phyloP scores from a whole-genome alignment of 1,140 invertebrate genomes.

The Pseudomyrmex concolor region DNA sequence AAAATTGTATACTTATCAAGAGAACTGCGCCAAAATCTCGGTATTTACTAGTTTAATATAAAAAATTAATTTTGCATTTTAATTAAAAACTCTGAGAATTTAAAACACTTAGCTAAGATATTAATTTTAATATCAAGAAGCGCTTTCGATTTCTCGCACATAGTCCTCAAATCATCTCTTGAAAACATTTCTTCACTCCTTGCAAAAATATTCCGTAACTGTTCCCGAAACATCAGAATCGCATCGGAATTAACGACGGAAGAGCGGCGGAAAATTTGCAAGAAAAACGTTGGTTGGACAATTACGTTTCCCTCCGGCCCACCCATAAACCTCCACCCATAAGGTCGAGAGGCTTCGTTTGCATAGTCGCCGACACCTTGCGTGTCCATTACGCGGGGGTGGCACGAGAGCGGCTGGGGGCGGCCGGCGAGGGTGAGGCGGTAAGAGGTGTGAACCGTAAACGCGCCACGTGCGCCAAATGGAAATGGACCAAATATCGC shows the following conservation, averaged over 20 bases:
- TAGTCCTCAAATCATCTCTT: background rate
- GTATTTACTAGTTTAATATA: no score
- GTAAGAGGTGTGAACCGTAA: conserved; percentile 80
- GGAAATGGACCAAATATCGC: conserved; percentile 84
- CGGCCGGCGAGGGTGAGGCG: conserved; percentile 46
- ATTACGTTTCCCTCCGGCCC: conserved; percentile 56
- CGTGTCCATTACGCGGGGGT: conserved; percentile 77
- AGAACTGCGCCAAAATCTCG: no score
- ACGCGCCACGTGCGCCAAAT: conserved; percentile 84
- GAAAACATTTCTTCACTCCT: background rate
- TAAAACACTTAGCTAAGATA: background rate
- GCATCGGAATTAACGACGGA: conserved; percentile 29
- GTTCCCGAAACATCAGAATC: conserved; percentile 12
- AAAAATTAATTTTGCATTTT: no score
- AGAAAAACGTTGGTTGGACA: conserved; percentile 52
- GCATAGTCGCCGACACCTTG: conserved; percentile 81
- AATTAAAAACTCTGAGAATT: no score
- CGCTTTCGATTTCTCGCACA: background rate
- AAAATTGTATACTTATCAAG: no score
- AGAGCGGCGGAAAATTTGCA: conserved; percentile 45
- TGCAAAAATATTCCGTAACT: background rate
- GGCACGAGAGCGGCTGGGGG: conserved; percentile 42
- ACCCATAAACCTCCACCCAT: conserved; percentile 63
- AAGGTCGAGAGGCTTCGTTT: conserved; percentile 76
- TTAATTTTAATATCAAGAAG: background rate